Percentiles rank a stretch among this genome's conserved stretches.
Conservation (phyloP, 1,140 invertebrate species). For the Drosophila serrata region DNA sequence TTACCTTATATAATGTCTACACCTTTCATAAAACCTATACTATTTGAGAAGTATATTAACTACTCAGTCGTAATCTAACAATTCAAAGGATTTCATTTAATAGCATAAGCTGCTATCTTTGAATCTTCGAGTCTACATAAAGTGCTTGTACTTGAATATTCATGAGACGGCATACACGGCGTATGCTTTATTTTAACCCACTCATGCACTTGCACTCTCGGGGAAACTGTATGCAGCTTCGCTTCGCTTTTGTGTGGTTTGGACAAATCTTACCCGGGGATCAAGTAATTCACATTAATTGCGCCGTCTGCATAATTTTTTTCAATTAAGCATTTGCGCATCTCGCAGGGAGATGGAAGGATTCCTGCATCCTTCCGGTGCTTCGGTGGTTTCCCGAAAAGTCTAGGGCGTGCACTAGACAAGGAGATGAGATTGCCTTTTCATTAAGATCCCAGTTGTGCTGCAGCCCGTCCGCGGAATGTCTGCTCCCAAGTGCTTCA, state of each 20-base stretch:
- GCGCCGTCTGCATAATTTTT: constrained; percentile 59
- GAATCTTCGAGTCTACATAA: neutral
- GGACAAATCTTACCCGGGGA: constrained; percentile 23
- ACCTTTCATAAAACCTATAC: neutral
- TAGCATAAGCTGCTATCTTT: too few species aligned
- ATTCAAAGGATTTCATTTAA: neutral
- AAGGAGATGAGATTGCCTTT: constrained; percentile 68
- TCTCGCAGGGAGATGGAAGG: constrained; percentile 14
- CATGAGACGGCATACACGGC: constrained; percentile 10
- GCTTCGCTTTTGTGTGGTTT: constrained; percentile 39
- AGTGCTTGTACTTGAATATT: constrained; percentile 6
- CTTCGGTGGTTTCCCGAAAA: constrained; percentile 32
- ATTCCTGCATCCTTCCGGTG: constrained; percentile 22
- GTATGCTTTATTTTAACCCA: constrained; percentile 25
- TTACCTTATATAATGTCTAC: too few species aligned
- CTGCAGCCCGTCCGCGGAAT: constrained; percentile 29
- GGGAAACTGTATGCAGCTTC: constrained; percentile 13
- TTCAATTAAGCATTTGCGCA: constrained; percentile 69
- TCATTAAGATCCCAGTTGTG: constrained; percentile 50
- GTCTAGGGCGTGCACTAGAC: constrained; percentile 40
- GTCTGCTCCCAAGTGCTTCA: constrained; percentile 62
- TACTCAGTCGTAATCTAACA: neutral
- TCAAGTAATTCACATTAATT: constrained; percentile 47
- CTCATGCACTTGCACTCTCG: constrained; percentile 24
- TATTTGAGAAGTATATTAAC: neutral